Evolutionary conservation across 2,888 invertebrate species (phyloP), one percentile per base, ranked within the genome.

Genomic region (Himalopsyche anomala): DNA sequence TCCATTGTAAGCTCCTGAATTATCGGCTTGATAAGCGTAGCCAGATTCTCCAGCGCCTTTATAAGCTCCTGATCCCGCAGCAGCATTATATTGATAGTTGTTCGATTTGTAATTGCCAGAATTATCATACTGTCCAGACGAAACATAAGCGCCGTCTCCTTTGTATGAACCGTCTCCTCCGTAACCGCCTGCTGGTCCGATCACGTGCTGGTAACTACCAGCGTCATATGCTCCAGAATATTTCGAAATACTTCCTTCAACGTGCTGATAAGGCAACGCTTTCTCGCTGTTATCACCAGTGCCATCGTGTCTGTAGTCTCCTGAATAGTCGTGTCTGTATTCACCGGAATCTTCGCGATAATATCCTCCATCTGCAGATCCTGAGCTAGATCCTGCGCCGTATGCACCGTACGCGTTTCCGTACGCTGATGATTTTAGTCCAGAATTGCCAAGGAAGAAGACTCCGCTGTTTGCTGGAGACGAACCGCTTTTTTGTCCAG

Each of bases 261-360:
- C 89, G 87, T 93, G 93, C 86, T 90, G 91, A 89, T 93, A 93
- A 28, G 93, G 92, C 85, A 91, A 91, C 2, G 92, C 93, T 42
- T 91, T 90, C 85, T 93, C 93, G 45, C 93, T 90, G 88, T 93
- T 93, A 2, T 91, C 91, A 28, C 93, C 93, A 28, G 92, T 91
- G 82, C 91, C 90, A 55, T 92, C 91, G 54, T 87, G 83, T 80
- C 93, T 92, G 62, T 91, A 90, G 86, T 93, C 93, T 51, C 93
- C 93, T 5, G 92, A 90, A 87, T 93, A 91, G 88, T 93, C 93
- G 88, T 93, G 93, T 4, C 92, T 90, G 89, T 93, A 93, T 2
- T 91, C 91, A n/a, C 93, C 93, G 19, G 92, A 91, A 83, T 91
- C 90, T 88, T 93, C 93, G 88, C 93, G 93, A 3, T 92, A 90